Percentiles rank a stretch among this genome's conserved stretches.
phyloP scores from a whole-genome alignment of 1,140 invertebrate genomes.

The Laupala kohalensis region DNA sequence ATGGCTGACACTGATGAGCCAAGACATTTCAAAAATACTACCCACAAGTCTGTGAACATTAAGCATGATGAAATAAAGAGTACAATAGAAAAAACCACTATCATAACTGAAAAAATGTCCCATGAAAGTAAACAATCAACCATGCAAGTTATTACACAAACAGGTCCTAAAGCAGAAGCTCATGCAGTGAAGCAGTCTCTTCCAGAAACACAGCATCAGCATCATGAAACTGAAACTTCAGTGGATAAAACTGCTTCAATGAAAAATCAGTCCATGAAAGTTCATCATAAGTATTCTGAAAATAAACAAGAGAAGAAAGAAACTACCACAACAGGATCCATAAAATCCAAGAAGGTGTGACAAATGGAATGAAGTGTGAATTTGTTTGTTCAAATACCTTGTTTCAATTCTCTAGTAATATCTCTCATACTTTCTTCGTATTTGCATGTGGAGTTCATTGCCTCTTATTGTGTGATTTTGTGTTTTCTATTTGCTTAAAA shows the following conservation, averaged over 20 bases:
- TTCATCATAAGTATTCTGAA: conserved; percentile 7
- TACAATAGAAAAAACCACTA: conserved; percentile 1
- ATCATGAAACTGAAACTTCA: neutral
- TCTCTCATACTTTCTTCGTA: no score
- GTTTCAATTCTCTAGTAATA: no score
- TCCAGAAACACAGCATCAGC: neutral
- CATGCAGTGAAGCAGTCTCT: no score
- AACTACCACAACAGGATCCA: conserved; percentile 18
- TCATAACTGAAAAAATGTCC: neutral
- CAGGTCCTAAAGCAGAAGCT: neutral
- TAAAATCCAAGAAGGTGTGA: conserved; percentile 17
- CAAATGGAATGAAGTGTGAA: neutral
- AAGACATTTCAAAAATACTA: neutral
- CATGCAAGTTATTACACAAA: neutral
- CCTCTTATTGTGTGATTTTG: no score
- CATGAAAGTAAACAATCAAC: neutral
- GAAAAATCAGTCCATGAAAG: conserved; percentile 1
- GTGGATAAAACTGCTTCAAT: neutral
- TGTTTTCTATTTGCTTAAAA: no score
- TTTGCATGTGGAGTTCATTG: no score
- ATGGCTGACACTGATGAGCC: conserved; percentile 59
- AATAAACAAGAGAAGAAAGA: conserved; percentile 21
- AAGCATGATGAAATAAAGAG: conserved; percentile 7
- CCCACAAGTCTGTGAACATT: conserved; percentile 4
- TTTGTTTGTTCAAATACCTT: no score